These are phyloP conservation scores for Drosophila gaucha DNA, from an alignment of 2,888 invertebrate genomes.

Conservation along the genomic window DNA sequence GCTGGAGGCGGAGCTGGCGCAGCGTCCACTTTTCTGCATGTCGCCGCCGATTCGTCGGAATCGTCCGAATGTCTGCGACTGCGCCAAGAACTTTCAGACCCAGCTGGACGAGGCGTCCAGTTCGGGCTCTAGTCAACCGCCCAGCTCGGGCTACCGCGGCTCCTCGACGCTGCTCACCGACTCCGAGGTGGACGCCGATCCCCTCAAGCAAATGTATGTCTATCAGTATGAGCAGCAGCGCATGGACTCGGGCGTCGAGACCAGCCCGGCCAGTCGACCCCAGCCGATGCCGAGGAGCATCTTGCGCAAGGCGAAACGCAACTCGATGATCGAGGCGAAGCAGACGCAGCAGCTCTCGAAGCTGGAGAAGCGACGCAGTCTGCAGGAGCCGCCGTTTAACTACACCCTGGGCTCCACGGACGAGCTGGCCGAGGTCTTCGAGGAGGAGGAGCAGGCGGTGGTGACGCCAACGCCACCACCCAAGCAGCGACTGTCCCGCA, in stretches of 20 bases:
- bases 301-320: slow-evolving; percentile 86
- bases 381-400: slow-evolving; percentile 90
- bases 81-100: slow-evolving; percentile 83
- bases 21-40: slow-evolving; percentile 87
- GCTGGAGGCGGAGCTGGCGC: slow-evolving; percentile 85
- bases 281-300: slow-evolving; percentile 87
- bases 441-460: slow-evolving; percentile 72
- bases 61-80: slow-evolving; percentile 85
- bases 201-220: slow-evolving; percentile 88
- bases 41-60: slow-evolving; percentile 87
- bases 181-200: slow-evolving; percentile 86
- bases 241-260: slow-evolving; percentile 86
- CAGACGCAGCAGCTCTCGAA: slow-evolving; percentile 85
- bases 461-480: slow-evolving; percentile 52
- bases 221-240: slow-evolving; percentile 92
- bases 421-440: slow-evolving; percentile 83
- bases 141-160: slow-evolving; percentile 94
- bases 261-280: slow-evolving; percentile 77
- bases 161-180: slow-evolving; percentile 93
- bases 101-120: slow-evolving; percentile 87
- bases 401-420: slow-evolving; percentile 78
- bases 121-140: slow-evolving; percentile 86
- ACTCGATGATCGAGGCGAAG: slow-evolving; percentile 91
- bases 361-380: slow-evolving; percentile 89
- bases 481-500: slow-evolving; percentile 82